Evolutionary conservation across 2,888 invertebrate species (phyloP), one percentile per base, ranked within the genome.

Genomic region (Linhomoeus sp.): DNA sequence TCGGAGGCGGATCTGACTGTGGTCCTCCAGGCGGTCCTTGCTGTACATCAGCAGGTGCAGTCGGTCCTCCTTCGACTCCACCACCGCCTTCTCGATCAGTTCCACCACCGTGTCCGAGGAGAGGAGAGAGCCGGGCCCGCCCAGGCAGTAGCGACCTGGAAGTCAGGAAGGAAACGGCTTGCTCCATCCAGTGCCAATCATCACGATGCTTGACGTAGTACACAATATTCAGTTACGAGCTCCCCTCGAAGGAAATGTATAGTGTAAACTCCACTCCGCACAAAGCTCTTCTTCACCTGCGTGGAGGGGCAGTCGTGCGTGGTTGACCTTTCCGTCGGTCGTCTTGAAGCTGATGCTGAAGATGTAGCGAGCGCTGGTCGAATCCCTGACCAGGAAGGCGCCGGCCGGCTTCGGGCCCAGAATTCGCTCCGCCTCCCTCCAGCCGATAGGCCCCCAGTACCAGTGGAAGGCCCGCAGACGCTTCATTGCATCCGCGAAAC

Each of bases 371-470:
- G 75, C 74, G 47, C 79, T 77, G 22, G 79, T 77, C 2, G 80
- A 80, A 63, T 81, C 80, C n/a, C 81, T 71, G 5, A 82, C 77
- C 49, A 81, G 67, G 66, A 81, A 81, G 17, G 80, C 75, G 35
- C 81, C 81, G 56, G 80, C 79, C 9, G 78, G 76, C 60, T 77
- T 76, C 50, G 75, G 75, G 43, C 71, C 66, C 29, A 81, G 67
- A 59, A 76, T 76, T 47, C 74, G 72, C 62, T 81, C 79, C 0
- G 81, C 80, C 62, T 79, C 78, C 36, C 73, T 72, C 52, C 78
- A 73, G 1, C 77, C 75, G 54, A 81, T 74, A 45, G 80, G 77
- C 19, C 81, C 82, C 81, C 81, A 83, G 64, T 82, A 82, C 81
- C 81, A 81, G 39, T 76, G 77, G 61, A 72, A 60, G n/a, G n/a